Conservation (phyloP, 2,113 vertebrate species). For the Oncorhynchus masou region DNA sequence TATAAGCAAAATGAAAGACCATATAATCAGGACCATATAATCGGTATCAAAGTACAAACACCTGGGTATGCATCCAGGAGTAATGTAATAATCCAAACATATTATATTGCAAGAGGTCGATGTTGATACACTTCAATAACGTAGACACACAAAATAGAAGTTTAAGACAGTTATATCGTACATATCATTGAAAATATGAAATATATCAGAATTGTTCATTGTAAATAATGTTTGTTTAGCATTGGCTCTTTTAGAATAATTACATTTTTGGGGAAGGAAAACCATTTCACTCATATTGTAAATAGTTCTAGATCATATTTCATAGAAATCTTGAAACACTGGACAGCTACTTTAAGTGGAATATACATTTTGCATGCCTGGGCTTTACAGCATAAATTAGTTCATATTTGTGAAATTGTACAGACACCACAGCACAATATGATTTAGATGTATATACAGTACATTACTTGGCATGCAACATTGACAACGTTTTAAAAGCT, state of each 20-base stretch:
- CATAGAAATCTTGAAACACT: too few species aligned
- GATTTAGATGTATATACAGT: too few species aligned
- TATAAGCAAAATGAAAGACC: not conserved
- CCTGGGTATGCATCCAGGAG: not conserved
- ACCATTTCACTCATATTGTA: too few species aligned
- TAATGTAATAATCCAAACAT: not conserved
- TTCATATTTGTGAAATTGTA: too few species aligned
- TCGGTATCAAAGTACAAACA: not conserved
- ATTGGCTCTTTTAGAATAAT: not conserved
- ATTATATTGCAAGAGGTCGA: not conserved
- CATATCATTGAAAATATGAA: not conserved
- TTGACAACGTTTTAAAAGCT: not conserved
- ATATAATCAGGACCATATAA: not conserved
- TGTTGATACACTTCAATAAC: not conserved
- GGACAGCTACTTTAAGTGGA: too few species aligned
- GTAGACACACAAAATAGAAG: conserved; percentile 8
- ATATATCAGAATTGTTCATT: not conserved
- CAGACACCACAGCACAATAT: too few species aligned
- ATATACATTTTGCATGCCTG: too few species aligned
- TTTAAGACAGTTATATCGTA: not conserved
- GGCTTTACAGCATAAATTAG: too few species aligned
- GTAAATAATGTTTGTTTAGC: conserved; percentile 18
- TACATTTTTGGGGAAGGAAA: too few species aligned
- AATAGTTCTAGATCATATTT: too few species aligned
- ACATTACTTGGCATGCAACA: too few species aligned